Percentiles rank a stretch among this genome's conserved stretches.
phyloP scores from a whole-genome alignment of 1,140 invertebrate species.

The Bicyclus anynana region DNA sequence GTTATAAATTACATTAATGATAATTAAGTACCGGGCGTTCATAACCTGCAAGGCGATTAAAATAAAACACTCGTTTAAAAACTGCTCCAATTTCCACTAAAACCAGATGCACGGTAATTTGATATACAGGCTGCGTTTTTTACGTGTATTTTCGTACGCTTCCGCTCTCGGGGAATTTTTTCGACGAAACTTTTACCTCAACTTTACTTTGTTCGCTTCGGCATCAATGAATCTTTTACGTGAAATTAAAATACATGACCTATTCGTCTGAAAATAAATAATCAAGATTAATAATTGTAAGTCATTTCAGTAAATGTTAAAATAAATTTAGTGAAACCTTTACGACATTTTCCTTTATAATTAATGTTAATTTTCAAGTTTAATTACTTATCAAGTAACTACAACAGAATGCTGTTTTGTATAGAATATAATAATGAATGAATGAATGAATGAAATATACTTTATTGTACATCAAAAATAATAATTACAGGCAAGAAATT shows the following conservation, averaged over 20 bases:
- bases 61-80: conserved; percentile 28
- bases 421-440: too few species aligned
- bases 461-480: too few species aligned
- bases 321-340: too few species aligned
- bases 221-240: conserved; percentile 6
- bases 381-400: too few species aligned
- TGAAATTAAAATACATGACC: background rate
- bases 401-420: too few species aligned
- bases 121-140: conserved; percentile 51
- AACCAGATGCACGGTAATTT: conserved; percentile 54
- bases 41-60: conserved; percentile 23
- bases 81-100: conserved; percentile 37
- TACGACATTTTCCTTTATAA: too few species aligned
- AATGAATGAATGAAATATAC: too few species aligned
- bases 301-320: too few species aligned
- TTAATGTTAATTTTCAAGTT: too few species aligned
- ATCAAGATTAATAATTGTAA: too few species aligned
- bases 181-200: conserved; percentile 23
- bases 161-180: conserved; percentile 34
- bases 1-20: conserved; percentile 7
- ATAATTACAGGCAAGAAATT: too few species aligned
- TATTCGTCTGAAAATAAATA: background rate
- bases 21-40: conserved; percentile 27
- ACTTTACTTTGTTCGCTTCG: conserved; percentile 26
- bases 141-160: conserved; percentile 37